phyloP scores from a whole-genome alignment of 2,888 invertebrate genomes.

The Nemotelus pantherinus region DNA sequence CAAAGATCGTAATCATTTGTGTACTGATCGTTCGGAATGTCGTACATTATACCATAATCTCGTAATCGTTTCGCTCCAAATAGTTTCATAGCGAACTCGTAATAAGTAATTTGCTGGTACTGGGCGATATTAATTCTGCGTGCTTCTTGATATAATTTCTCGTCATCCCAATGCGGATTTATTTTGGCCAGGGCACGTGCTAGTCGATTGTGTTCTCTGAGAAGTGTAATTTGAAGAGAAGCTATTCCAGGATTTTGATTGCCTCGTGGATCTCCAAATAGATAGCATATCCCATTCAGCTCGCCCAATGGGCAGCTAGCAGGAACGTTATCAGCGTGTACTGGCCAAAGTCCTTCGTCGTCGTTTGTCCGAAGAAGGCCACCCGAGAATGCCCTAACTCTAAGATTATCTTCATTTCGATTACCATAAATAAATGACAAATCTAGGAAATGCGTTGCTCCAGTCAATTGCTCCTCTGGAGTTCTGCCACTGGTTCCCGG shows the following conservation, averaged over 20 bases:
- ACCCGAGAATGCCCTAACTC: constrained; percentile 73
- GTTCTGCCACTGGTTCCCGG: constrained; percentile 64
- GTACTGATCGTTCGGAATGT: constrained; percentile 58
- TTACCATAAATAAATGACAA: constrained; percentile 85
- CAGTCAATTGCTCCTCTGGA: constrained; percentile 73
- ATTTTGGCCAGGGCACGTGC: constrained; percentile 62
- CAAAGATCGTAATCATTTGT: constrained; percentile 67
- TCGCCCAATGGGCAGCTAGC: background rate
- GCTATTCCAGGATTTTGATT: constrained; percentile 66
- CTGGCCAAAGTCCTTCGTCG: constrained; percentile 76
- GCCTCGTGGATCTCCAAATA: constrained; percentile 70
- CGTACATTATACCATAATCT: constrained; percentile 62
- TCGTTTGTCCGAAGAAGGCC: constrained; percentile 75
- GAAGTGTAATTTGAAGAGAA: constrained; percentile 65
- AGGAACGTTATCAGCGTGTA: constrained; percentile 74
- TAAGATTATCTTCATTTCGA: constrained; percentile 71
- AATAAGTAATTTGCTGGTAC: constrained; percentile 67
- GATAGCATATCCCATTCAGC: constrained; percentile 74
- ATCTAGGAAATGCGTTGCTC: constrained; percentile 68
- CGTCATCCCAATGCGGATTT: constrained; percentile 68
- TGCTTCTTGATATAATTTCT: constrained; percentile 66
- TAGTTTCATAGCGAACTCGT: constrained; percentile 68
- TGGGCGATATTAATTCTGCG: constrained; percentile 66
- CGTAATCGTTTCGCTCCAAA: constrained; percentile 64
- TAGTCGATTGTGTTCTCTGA: constrained; percentile 67